Evolutionary conservation across 37 sponge, comb jelly and placozoan genomes (phyloP).

Genomic region (Dysidea cf. avara): DNA sequence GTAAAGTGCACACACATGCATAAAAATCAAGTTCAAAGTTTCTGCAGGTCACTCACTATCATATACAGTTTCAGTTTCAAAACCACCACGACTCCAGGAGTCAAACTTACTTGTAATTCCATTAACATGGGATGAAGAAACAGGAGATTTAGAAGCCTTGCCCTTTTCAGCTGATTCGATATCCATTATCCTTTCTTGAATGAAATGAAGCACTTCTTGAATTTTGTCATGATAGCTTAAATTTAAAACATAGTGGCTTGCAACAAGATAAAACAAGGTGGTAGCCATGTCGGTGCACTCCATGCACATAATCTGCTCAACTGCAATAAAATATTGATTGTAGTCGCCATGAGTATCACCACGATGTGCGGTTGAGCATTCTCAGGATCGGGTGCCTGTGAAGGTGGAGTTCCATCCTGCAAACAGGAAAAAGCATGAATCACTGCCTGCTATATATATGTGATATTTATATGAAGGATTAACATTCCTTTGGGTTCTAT

Average conservation of each 20-base stretch:
- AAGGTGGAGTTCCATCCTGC: conserved; percentile 5
- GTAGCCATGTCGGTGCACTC: not conserved
- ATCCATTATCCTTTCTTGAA: conserved; percentile 5
- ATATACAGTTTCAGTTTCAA: too few species aligned
- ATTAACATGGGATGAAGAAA: too few species aligned
- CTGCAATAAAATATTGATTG: not conserved
- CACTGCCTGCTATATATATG: too few species aligned
- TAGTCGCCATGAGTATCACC: not conserved
- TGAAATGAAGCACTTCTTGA: not conserved
- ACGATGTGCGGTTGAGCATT: conserved; percentile 18
- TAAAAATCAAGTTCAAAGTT: too few species aligned
- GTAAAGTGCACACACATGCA: too few species aligned
- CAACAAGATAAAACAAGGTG: conserved; percentile 1
- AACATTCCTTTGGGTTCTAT: too few species aligned
- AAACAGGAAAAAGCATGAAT: not conserved
- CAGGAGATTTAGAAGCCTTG: too few species aligned
- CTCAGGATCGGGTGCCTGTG: not conserved
- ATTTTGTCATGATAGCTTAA: not conserved
- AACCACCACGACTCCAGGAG: too few species aligned
- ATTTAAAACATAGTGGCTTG: conserved; percentile 16
- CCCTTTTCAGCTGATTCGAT: too few species aligned
- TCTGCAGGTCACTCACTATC: too few species aligned
- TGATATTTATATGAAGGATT: too few species aligned
- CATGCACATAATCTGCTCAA: conserved; percentile 5
- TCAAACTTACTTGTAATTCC: too few species aligned